Conservation (phyloP, 2,888 invertebrate genomes). For the Himalopsyche japonica region DNA sequence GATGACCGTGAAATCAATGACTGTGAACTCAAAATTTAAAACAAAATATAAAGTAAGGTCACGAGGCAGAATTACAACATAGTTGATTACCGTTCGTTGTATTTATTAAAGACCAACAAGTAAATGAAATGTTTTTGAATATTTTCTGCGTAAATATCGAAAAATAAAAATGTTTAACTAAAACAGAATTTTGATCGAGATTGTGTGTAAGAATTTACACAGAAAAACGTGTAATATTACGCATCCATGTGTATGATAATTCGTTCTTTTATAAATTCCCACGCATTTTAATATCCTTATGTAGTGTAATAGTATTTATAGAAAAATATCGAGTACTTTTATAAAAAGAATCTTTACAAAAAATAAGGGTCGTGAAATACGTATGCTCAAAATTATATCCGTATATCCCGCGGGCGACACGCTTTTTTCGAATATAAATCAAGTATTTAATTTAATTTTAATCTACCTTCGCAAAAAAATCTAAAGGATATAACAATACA, state of each 20-base stretch:
- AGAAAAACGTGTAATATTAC: too few relatives aligned
- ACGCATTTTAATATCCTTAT: background rate
- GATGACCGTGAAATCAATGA: too few relatives aligned
- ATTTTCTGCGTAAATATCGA: too few relatives aligned
- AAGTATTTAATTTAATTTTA: background rate
- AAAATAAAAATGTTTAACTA: too few relatives aligned
- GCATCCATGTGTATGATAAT: background rate
- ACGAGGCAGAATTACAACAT: too few relatives aligned
- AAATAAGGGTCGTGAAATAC: background rate
- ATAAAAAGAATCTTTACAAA: background rate
- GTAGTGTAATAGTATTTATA: background rate
- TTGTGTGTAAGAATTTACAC: too few relatives aligned
- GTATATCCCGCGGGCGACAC: background rate
- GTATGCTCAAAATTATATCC: background rate
- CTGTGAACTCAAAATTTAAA: too few relatives aligned
- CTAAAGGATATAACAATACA: background rate
- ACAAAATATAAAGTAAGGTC: too few relatives aligned
- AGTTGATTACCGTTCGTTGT: too few relatives aligned
- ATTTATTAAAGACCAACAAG: too few relatives aligned
- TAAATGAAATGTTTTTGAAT: too few relatives aligned
- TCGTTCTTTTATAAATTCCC: background rate
- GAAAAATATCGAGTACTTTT: background rate
- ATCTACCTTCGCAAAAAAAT: background rate
- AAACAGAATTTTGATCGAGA: too few relatives aligned
- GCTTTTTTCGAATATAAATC: background rate